Evolutionary conservation across 2,113 vertebrate species (phyloP), one percentile per base, ranked within the genome.

Genomic region (Colius striatus): DNA sequence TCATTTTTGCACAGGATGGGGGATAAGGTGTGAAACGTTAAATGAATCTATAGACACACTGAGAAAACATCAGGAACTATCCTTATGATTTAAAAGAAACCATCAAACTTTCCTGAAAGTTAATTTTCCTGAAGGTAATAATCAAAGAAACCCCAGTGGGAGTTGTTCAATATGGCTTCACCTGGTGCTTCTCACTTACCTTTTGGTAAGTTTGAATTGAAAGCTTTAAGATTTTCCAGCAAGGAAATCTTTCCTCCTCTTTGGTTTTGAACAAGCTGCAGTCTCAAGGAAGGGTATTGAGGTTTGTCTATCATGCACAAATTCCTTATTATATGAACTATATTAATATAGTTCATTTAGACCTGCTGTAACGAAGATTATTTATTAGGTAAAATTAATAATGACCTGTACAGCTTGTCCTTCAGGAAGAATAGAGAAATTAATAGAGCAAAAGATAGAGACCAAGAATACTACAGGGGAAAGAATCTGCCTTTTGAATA

Each of bases 1-100:
- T 32, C 6, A 1, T 6, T 45, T 67, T 45, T 23, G 41, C 26
- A 2, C 2, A 13, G 38, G 58, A n/a, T 1, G 10, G 34, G 8
- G 51, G n/a, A 34, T 11, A 60, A 50, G 30, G 34, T 30, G 10
- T 5, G 17, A 32, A 13, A 36, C 38, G 54, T 48, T 50, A 38
- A n/a, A 9, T 13, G 8, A 27, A 50, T 43, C 26, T 7, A 16
- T 17, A 50, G 21, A 75, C 17, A 25, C 2, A 16, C 41, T 57
- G 34, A 55, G 38, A 51, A 62, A 43, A 63, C 19, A 21, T 11
- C 30, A 34, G 60, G 20, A 55, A 19, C n/a, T 38, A 18, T 16
- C 51, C 19, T 60, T 21, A 13, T 1, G 60, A 54, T 66, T 67
- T 36, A 18, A 73, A 78, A 66, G 38, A 72, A 92, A 22, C 21